phyloP scores from a whole-genome alignment of 53 echinoderm and acorn worm species.

The Echinometra lucunter region DNA sequence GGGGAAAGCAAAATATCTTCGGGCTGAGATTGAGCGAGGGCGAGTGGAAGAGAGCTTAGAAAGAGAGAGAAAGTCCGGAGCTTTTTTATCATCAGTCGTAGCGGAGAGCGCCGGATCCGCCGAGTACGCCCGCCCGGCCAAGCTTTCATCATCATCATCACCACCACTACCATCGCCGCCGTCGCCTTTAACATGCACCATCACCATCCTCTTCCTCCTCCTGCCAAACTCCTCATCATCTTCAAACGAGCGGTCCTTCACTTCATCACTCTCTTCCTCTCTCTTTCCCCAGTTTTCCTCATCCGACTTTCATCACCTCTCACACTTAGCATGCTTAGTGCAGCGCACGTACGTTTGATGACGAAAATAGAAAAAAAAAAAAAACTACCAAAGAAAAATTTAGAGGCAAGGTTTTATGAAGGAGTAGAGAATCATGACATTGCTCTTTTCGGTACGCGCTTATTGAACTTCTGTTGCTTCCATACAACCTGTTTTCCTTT shows the following conservation, averaged over 20 bases:
- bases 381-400: constrained; percentile 37
- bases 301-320: neutral
- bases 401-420: constrained; percentile 22
- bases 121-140: constrained; percentile 39
- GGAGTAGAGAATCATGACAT: constrained; percentile 41
- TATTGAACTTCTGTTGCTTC: constrained; percentile 34
- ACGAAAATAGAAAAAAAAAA: constrained; percentile 31
- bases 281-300: neutral
- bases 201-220: constrained; percentile 27
- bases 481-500: constrained; percentile 53
- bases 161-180: constrained; percentile 31
- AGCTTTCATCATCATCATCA: constrained; percentile 33
- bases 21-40: constrained; percentile 56
- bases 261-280: neutral
- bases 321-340: constrained; percentile 30
- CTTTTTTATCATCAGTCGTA: constrained; percentile 27
- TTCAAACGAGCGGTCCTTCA: constrained; percentile 15
- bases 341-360: constrained; percentile 41
- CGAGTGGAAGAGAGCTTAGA: constrained; percentile 30
- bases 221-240: neutral
- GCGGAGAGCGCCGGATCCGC: constrained; percentile 45
- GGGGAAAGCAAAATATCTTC: constrained; percentile 67
- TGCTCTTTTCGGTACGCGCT: constrained; percentile 18
- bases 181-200: constrained; percentile 36
- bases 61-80: neutral